These are phyloP conservation scores for Coelinius sp. DNA, from an alignment of 2,888 invertebrate species.

Conservation along the genomic window DNA sequence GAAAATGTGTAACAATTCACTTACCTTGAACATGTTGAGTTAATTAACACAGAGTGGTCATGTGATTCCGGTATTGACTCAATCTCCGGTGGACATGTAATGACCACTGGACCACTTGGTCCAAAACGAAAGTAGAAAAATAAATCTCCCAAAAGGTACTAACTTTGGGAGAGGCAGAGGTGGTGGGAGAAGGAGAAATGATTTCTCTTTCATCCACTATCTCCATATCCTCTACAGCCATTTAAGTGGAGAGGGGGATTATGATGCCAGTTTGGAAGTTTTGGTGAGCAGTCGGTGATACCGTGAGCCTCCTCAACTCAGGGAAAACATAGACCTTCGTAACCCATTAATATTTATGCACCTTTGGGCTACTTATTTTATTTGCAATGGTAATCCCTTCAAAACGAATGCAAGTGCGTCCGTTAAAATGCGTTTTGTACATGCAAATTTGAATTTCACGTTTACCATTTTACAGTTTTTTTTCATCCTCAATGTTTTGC, in stretches of 20 bases:
- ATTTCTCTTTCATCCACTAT: conserved; percentile 31
- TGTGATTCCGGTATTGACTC: conserved; percentile 1
- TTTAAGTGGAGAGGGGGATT: neutral
- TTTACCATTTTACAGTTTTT: conserved; percentile 1
- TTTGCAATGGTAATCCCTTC: conserved; percentile 62
- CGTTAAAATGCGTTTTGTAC: conserved; percentile 35
- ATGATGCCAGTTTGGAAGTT: conserved; percentile 11
- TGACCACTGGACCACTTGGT: conserved; percentile 13
- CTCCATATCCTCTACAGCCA: neutral
- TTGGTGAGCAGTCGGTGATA: neutral
- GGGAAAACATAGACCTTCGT: conserved; percentile 6
- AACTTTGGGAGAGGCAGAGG: neutral
- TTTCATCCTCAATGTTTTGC: conserved; percentile 4
- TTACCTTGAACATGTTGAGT: conserved; percentile 9
- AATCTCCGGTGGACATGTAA: neutral
- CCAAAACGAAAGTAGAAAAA: conserved; percentile 14
- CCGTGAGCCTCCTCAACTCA: conserved; percentile 2
- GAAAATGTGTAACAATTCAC: neutral
- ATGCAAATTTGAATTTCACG: conserved; percentile 35
- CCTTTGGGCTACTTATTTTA: conserved; percentile 59
- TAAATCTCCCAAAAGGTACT: conserved; percentile 13
- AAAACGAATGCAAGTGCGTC: conserved; percentile 35
- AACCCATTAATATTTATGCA: conserved; percentile 64
- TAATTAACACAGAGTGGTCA: neutral
- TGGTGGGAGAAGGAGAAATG: conserved; percentile 12